A percentile compares a stretch with the other conserved stretches of the same genome.
phyloP scores from a whole-genome alignment of 2,797 vertebrate genomes.

The Telmatherina bonti region DNA sequence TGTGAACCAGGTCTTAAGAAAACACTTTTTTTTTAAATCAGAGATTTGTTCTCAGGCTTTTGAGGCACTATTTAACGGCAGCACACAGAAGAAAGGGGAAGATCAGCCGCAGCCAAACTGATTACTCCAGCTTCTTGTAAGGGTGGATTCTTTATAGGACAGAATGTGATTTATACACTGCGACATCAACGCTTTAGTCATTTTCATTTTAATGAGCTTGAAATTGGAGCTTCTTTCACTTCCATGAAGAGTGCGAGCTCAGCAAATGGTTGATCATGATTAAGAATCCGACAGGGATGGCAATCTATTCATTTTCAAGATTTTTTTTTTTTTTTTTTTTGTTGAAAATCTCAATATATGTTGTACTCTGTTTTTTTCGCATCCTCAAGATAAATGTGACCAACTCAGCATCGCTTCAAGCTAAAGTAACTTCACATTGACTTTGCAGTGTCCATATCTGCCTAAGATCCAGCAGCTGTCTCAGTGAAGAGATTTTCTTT shows the following conservation, averaged over 20 bases:
- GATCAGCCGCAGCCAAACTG: slow-evolving; percentile 10
- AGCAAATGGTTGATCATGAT: slow-evolving; percentile 23
- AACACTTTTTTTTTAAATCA: not conserved
- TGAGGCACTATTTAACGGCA: slow-evolving; percentile 9
- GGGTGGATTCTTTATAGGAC: slow-evolving; percentile 26
- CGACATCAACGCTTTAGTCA: slow-evolving; percentile 11
- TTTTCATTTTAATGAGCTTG: slow-evolving; percentile 47
- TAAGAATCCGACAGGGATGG: slow-evolving; percentile 18
- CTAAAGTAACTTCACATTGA: slow-evolving; percentile 10
- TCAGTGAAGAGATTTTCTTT: slow-evolving; percentile 5
- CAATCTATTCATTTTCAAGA: slow-evolving; percentile 23
- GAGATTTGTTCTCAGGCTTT: not conserved
- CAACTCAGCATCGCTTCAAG: slow-evolving; percentile 57
- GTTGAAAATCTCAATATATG: not conserved
- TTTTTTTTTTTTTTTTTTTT: no score
- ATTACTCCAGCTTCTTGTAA: slow-evolving; percentile 16
- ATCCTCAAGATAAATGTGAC: slow-evolving; percentile 33
- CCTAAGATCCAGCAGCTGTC: slow-evolving; percentile 38
- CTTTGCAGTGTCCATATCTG: slow-evolving; percentile 56
- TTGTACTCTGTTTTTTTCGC: not conserved
- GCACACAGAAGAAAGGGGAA: not conserved
- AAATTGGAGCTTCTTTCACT: slow-evolving; percentile 37
- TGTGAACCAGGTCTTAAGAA: not conserved
- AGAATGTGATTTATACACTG: slow-evolving; percentile 35
- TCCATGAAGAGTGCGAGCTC: slow-evolving; percentile 16